Base-by-base conservation (phyloP, 2,113 vertebrate genomes). In the Aphyosemion australe region DNA sequence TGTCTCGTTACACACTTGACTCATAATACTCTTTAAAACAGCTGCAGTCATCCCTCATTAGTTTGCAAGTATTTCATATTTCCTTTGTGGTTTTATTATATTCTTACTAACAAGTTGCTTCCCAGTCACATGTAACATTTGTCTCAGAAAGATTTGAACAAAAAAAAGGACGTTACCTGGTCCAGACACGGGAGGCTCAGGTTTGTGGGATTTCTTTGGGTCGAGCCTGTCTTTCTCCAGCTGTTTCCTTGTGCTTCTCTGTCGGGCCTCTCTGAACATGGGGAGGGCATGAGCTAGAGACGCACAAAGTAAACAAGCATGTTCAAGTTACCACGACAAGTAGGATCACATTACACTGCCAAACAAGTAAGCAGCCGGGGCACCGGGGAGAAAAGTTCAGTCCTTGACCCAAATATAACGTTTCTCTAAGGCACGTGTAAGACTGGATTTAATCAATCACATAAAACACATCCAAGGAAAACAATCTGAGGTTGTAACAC, bases 201-300 rank as follows among this genome's bases (percentile, higher is more conserved):
- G 97, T 80, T 99, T 99, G 92, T 98, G 96, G 59, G 96, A 98
- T 83, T 96, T 98, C 84, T 94, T 75, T 1, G 97, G 97, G 74
- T 99, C 97, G 42, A 99, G 88, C 12, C 97, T 84, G 83, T 98
- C 97, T 86, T 97, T 99, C 86, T 99, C 97, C 91, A 98, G 92
- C 87, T 99, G 97, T 57, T 99, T 99, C 59, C 95, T 93, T 0
- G 96, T 99, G 80, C 97, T 98, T 76, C 95, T 90, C 31, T 99
- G 97, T 57, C 96, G 94, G 73, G 97, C 96, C 76, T 99, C 97
- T n/a, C 96, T 94, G 93, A 99, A 99, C 97, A 99, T 98, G 0
- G 96, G 97, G 84, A 99, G 88, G 0, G 96, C 96, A 46, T 99
- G 97, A 63, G 97, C 97, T 99, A 71, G 32, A 72, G 69, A 78